Base-by-base conservation (phyloP, 2,113 vertebrate genomes). In the Campylomormyrus tamandua region DNA sequence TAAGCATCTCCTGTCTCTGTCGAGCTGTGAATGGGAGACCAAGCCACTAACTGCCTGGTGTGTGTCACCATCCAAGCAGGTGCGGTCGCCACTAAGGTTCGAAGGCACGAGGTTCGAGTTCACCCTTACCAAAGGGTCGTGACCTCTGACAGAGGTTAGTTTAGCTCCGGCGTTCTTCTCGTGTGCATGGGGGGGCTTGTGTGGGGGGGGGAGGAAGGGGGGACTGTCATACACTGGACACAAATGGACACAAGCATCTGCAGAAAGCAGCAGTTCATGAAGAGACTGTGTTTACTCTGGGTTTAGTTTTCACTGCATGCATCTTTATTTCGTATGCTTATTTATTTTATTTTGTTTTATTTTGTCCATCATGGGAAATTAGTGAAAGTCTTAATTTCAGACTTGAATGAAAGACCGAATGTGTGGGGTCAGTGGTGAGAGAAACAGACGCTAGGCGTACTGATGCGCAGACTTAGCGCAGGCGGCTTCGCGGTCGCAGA, bases 121-220 rank as follows among this genome's bases (percentile, higher is more conserved):
- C 98, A 99, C 98, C 98, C 98, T 99, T 99, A 99, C 98, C 98
- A 99, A 99, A 99, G 98, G 98, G 97, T 99, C 98, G 97, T 99
- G 98, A 98, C 98, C 98, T 97, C 98, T 98, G 98, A 99, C 97
- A 97, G 98, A 99, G 98, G 98, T 99, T 98, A 99, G 98, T 99
- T 96, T 99, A 99, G 98, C 96, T 96, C 96, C 93, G 97, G 97
- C 95, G 94, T 96, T 94, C 21, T 45, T 39, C 70, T 56, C 17
- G n/a, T 35, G 49, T 53, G 49, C 48, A 52, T 50, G 84, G 19
- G 24, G 83, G 62, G 62, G 58, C n/a, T 66, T 46, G 80, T 39
- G 39, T 39, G 39, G 52, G 19, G 17, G 4, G 45, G 80, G 39
- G 35, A 1, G 9, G 53, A 19, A 5, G 56, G n/a, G n/a, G n/a